Evolutionary conservation across 37 sponge, comb jelly and placozoan genomes (phyloP).

Genomic region (Chondrilla cf. caribensis): DNA sequence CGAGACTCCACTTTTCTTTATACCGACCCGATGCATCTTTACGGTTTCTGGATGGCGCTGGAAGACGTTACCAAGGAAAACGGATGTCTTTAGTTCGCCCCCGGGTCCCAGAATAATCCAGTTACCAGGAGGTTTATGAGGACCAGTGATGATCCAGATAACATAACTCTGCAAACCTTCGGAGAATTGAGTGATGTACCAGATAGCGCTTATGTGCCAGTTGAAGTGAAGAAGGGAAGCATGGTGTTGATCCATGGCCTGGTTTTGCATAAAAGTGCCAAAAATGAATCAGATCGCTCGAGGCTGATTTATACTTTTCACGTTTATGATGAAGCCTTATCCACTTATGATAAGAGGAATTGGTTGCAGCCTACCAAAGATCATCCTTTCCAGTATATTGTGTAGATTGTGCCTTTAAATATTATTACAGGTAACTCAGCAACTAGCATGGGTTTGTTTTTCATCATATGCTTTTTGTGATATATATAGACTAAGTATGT

Average conservation of each 20-base stretch:
- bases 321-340: conserved; percentile 77
- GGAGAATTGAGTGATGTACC: conserved; percentile 19
- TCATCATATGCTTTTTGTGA: too few relatives aligned
- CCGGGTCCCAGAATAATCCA: conserved; percentile 77
- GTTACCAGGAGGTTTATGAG: conserved; percentile 31
- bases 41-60: conserved; percentile 95
- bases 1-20: conserved; percentile 89
- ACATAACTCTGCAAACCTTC: conserved; percentile 34
- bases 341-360: conserved; percentile 81
- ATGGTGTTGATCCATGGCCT: conserved; percentile 91
- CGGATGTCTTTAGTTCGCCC: conserved; percentile 95
- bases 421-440: too few relatives aligned
- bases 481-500: too few relatives aligned
- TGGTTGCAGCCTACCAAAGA: conserved; percentile 87
- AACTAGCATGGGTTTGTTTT: too few relatives aligned
- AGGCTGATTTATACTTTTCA: conserved; percentile 95
- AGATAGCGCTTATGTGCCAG: conserved; percentile 61
- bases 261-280: conserved; percentile 87
- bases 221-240: conserved; percentile 71
- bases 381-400: conserved; percentile 63
- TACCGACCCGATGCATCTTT: conserved; percentile 73
- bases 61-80: conserved; percentile 92
- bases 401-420: too few relatives aligned
- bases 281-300: conserved; percentile 66
- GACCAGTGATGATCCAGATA: conserved; percentile 32